Evolutionary conservation across 2,113 vertebrate species (phyloP).

Genomic region (Tupaia chinensis): DNA sequence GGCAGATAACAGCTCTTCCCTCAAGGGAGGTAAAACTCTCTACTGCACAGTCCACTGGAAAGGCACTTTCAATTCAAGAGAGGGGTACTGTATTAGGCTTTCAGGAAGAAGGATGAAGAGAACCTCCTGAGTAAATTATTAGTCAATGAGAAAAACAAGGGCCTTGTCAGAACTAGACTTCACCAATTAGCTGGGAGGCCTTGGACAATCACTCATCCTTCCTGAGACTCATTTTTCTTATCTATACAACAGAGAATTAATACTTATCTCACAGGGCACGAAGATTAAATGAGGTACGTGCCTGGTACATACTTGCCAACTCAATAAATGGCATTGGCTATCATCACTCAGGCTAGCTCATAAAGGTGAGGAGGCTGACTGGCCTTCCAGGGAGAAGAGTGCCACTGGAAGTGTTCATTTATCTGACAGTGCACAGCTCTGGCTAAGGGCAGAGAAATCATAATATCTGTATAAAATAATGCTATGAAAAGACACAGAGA

Average conservation of each 20-base stretch:
- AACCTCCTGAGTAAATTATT: not conserved
- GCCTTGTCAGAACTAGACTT: constrained; percentile 4
- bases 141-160: constrained; percentile 30
- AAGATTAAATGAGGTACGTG: not conserved
- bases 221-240: not conserved
- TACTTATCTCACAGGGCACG: not conserved
- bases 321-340: not conserved
- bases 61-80: not conserved
- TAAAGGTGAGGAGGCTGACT: not conserved
- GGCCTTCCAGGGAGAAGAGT: not conserved
- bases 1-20: not conserved
- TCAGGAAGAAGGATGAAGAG: not conserved
- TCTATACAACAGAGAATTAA: not conserved
- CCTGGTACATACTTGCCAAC: not conserved
- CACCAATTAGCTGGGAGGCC: not conserved
- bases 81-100: not conserved
- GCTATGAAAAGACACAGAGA: constrained; percentile 16
- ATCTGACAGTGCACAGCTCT: not conserved
- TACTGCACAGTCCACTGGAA: not conserved
- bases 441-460: not conserved
- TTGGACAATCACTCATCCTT: not conserved
- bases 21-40: not conserved
- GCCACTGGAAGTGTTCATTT: not conserved
- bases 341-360: not conserved
- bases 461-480: not conserved